Conservation (phyloP, 35 echinoderm and acorn worm genomes). For the Anneissia japonica region DNA sequence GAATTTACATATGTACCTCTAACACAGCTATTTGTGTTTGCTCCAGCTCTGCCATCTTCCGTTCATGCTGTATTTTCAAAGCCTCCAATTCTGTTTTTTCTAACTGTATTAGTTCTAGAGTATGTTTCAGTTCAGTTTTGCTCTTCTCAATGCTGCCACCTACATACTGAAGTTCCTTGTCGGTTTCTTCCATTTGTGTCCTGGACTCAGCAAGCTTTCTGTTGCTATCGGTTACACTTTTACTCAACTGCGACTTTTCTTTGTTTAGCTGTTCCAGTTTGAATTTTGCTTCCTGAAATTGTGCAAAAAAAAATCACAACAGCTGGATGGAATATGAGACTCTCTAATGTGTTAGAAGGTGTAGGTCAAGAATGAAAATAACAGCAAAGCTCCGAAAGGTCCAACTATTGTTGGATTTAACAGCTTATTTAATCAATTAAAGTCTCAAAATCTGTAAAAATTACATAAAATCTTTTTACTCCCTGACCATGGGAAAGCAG, state of each 20-base stretch:
- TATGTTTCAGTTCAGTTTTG: slow-evolving; percentile 80
- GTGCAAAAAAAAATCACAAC: background rate
- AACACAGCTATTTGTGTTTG: slow-evolving; percentile 77
- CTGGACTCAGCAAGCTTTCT: slow-evolving; percentile 32
- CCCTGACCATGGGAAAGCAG: too few relatives aligned
- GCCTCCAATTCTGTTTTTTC: slow-evolving; percentile 97
- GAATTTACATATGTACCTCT: slow-evolving; percentile 38
- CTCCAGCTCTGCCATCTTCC: slow-evolving; percentile 73
- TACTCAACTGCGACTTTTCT: slow-evolving; percentile 37
- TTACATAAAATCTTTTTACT: too few relatives aligned
- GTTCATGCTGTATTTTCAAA: slow-evolving; percentile 69
- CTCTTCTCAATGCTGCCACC: slow-evolving; percentile 60
- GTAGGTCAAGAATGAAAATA: background rate
- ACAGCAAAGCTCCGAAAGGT: too few relatives aligned
- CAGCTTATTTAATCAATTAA: too few relatives aligned
- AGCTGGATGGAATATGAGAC: background rate
- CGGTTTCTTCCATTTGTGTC: slow-evolving; percentile 23
- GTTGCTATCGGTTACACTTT: slow-evolving; percentile 11
- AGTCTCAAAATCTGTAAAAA: too few relatives aligned
- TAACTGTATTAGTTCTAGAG: slow-evolving; percentile 91
- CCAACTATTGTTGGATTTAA: too few relatives aligned
- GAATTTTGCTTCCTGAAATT: slow-evolving; percentile 56
- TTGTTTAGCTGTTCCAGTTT: slow-evolving; percentile 33
- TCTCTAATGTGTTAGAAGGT: background rate
- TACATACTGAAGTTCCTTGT: slow-evolving; percentile 32